Evolutionary conservation across 2,888 invertebrate genomes (phyloP), one percentile per base, ranked within the genome.

Genomic region (Onthophagus sagittarius): DNA sequence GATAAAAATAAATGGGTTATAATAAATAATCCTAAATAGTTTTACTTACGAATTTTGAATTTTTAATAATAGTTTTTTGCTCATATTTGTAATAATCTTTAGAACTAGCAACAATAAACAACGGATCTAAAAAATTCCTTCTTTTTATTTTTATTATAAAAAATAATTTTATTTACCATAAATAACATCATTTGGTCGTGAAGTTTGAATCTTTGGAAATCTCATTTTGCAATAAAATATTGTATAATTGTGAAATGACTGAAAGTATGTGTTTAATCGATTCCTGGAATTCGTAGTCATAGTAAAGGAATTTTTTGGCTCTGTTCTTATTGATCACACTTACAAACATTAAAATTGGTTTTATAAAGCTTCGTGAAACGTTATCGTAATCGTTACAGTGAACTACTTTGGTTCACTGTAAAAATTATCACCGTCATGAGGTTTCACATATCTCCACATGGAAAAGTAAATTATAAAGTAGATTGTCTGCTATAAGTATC

Each of bases 1-100:
- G 74, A 74, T 71, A 70, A 11, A 33, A 53, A 53, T 71, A 23
- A 6, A 62, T 23, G 7, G 13, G 11, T 15, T 13, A 33, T 33
- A 14, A 69, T 65, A 39, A 39, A 72, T 72, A 31, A 11, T 11
- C 13, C 1, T 23, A 70, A 13, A 53, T 53, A 1, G 6, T 53
- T 53, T 53, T 53, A 53, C 39, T 53, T 53, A 53, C 39, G 6
- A 53, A 53, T 53, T 53, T 53, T 53, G 39, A 53, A 53, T 53
- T 53, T 53, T 11, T 53, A 53, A 53, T 53, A 7, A 53, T 53
- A 9, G 9, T 53, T 53, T 53, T 11, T 53, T 53, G 39, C 6
- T 53, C 39, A 11, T 53, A 53, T 53, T 53, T 53, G 7, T 53
- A 11, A 11, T 53, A 53, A 53, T 53, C 39, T 53, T 53, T 53